A percentile compares a stretch with the other conserved stretches of the same genome.
phyloP scores from a whole-genome alignment of 2,797 vertebrate genomes.

The Clarias laeviceps region DNA sequence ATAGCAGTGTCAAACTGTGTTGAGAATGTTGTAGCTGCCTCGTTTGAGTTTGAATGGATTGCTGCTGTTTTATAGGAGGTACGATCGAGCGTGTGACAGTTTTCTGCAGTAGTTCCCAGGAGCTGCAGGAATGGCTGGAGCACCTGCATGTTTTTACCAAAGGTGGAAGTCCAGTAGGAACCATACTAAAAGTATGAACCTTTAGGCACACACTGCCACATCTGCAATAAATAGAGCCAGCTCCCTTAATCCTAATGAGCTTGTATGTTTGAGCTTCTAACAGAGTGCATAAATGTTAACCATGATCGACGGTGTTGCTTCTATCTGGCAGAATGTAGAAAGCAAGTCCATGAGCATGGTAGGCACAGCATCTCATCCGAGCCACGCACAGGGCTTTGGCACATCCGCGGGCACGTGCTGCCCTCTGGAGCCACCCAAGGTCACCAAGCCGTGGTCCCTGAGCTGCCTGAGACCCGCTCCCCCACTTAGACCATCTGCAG shows the following conservation, averaged over 20 bases:
- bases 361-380: conserved; percentile 68
- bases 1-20: background rate
- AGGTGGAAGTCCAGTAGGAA: conserved; percentile 81
- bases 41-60: background rate
- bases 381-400: conserved; percentile 79
- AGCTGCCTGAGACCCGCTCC: conserved; percentile 96
- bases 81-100: conserved; percentile 83
- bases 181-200: conserved; percentile 76
- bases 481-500: conserved; percentile 95
- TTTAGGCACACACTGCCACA: background rate
- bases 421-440: conserved; percentile 90
- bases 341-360: conserved; percentile 67
- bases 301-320: background rate
- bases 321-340: conserved; percentile 65
- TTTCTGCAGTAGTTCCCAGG: conserved; percentile 84
- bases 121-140: conserved; percentile 94
- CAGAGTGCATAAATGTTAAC: background rate
- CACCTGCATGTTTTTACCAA: conserved; percentile 86
- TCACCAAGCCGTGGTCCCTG: conserved; percentile 93
- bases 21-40: background rate
- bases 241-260: background rate
- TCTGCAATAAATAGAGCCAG: background rate
- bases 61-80: conserved; percentile 65
- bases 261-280: background rate
- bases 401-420: conserved; percentile 77